phyloP scores from a whole-genome alignment of 2,797 vertebrate species.

The Decapterus maruadsi region DNA sequence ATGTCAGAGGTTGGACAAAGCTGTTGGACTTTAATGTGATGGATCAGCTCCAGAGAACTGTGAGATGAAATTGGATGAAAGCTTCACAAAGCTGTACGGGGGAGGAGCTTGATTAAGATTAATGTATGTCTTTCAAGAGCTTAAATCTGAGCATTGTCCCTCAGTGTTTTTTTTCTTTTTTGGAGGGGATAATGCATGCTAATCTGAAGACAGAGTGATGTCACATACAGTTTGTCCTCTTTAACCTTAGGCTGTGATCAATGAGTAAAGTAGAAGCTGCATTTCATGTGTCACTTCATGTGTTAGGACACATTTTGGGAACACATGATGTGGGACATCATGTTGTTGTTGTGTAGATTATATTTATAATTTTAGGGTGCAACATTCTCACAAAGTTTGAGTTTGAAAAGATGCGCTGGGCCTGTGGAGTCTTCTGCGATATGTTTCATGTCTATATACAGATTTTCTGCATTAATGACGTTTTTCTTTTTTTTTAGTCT shows the following conservation, averaged over 20 bases:
- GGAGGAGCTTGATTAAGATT: not conserved
- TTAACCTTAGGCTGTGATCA: not conserved
- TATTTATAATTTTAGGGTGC: too few relatives aligned
- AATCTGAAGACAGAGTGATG: constrained; percentile 1
- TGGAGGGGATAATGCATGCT: not conserved
- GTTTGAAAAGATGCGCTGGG: not conserved
- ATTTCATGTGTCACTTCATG: not conserved
- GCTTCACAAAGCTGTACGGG: constrained; percentile 10
- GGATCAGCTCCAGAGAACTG: constrained; percentile 12
- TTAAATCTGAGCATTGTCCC: constrained; percentile 4
- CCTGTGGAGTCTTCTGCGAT: not conserved
- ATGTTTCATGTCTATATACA: constrained; percentile 20
- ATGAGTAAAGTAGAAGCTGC: not conserved
- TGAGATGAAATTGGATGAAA: not conserved
- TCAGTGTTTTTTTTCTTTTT: not conserved
- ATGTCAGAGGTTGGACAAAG: not conserved
- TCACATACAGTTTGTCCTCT: not conserved
- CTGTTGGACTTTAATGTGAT: not conserved
- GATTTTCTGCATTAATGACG: constrained; percentile 16
- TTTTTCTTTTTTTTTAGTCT: constrained; percentile 18
- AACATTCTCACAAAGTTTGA: too few relatives aligned
- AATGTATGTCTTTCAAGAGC: constrained; percentile 3
- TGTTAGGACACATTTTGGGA: not conserved
- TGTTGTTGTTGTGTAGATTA: not conserved
- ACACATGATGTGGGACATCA: not conserved